phyloP scores from a whole-genome alignment of 2,113 vertebrate species.

The Labeo catla region DNA sequence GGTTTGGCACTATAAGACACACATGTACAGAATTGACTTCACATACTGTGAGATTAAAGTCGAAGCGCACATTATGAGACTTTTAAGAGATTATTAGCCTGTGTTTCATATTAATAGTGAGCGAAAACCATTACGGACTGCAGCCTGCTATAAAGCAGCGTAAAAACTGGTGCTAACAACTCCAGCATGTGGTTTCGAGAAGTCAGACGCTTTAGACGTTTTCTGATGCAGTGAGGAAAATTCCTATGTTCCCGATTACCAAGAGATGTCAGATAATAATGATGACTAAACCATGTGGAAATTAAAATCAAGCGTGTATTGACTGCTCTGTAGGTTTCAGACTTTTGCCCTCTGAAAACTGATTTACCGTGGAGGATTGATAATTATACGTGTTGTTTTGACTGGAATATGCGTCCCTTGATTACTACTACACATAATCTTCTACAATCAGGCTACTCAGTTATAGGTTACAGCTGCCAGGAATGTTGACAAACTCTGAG shows the following conservation, averaged over 20 bases:
- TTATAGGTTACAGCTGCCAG: neutral
- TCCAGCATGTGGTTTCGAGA: constrained; percentile 44
- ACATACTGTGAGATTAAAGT: neutral
- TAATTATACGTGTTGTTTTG: neutral
- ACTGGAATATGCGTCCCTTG: neutral
- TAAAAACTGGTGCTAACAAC: constrained; percentile 22
- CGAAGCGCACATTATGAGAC: neutral
- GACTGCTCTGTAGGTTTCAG: neutral
- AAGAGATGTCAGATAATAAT: constrained; percentile 8
- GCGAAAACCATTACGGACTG: neutral
- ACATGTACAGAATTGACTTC: neutral
- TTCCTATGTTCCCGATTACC: constrained; percentile 10
- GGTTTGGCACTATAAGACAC: no score
- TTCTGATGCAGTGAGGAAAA: constrained; percentile 37
- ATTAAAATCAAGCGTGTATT: neutral
- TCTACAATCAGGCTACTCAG: neutral
- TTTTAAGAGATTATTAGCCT: neutral
- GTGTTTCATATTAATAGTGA: neutral
- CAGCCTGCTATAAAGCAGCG: constrained; percentile 17
- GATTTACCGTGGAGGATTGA: neutral
- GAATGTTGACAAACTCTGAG: neutral
- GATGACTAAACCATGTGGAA: constrained; percentile 23
- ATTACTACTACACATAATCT: neutral
- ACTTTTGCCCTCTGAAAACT: neutral
- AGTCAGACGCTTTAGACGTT: constrained; percentile 1